Evolutionary conservation across 2,113 vertebrate genomes (phyloP).

Genomic region (Fregata magnificens): DNA sequence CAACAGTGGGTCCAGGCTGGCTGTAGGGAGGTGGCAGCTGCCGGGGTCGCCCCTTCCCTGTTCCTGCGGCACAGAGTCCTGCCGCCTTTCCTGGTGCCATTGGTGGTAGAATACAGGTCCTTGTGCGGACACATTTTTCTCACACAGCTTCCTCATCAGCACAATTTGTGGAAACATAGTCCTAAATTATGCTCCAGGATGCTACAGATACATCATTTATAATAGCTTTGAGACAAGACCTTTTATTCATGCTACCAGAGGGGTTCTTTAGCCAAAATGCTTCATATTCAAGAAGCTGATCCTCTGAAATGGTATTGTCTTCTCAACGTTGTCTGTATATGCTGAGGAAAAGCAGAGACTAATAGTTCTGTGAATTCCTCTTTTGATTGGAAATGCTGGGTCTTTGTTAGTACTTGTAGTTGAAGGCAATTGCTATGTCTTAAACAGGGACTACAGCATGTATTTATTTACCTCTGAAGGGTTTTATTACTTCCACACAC

Average conservation of each 20-base stretch:
- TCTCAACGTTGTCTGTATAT: not conserved
- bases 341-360: not conserved
- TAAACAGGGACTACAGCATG: not conserved
- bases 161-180: rapidly evolving
- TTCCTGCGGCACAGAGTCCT: rapidly evolving
- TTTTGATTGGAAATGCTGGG: not conserved
- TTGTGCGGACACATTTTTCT: not conserved
- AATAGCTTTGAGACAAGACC: not conserved
- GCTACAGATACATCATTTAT: rapidly evolving
- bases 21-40: not conserved
- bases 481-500: conserved; percentile 46
- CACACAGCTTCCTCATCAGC: not conserved
- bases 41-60: not conserved
- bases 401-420: not conserved
- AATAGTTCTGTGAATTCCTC: not conserved
- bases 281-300: not conserved
- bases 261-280: not conserved
- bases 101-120: not conserved
- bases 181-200: not conserved
- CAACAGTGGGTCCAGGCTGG: not conserved
- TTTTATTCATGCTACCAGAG: not conserved
- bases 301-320: not conserved
- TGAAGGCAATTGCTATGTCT: not conserved
- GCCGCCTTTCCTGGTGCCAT: not conserved
- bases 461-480: conserved; percentile 40